These are phyloP conservation scores for Allygus modestus DNA, from an alignment of 2,888 invertebrate genomes.

Conservation along the genomic window DNA sequence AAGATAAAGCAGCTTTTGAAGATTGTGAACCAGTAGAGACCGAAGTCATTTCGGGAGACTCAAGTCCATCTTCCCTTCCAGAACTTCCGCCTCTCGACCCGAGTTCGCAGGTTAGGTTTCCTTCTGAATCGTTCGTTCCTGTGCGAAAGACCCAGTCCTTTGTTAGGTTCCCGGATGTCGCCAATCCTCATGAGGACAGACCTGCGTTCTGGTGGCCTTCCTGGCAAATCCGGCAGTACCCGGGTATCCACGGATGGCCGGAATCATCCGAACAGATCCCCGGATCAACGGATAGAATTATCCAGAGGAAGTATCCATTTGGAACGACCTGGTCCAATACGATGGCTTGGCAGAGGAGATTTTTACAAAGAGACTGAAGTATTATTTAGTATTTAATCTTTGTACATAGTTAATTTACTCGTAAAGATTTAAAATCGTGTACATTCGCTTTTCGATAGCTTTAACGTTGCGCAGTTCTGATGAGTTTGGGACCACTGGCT, in stretches of 20 bases:
- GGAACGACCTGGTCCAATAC: conserved; percentile 20
- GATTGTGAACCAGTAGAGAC: conserved; percentile 16
- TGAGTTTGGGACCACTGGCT: background rate
- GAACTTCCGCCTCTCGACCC: conserved; percentile 5
- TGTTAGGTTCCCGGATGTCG: conserved; percentile 55
- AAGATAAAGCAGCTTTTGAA: background rate
- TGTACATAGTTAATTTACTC: conserved; percentile 26
- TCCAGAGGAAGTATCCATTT: conserved; percentile 1
- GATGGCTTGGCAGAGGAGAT: conserved; percentile 51
- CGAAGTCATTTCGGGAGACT: background rate
- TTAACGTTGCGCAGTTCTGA: background rate
- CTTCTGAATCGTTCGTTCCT: conserved; percentile 50
- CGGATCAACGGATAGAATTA: background rate
- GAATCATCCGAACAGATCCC: conserved; percentile 4
- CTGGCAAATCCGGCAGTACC: conserved; percentile 27
- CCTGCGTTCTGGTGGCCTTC: conserved; percentile 46
- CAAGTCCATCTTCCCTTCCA: conserved; percentile 11
- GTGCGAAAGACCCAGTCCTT: conserved; percentile 46
- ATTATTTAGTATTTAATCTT: conserved; percentile 51
- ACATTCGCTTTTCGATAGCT: conserved; percentile 49
- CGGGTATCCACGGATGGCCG: conserved; percentile 33
- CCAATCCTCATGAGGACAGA: conserved; percentile 34
- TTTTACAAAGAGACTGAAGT: conserved; percentile 61
- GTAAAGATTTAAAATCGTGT: conserved; percentile 45
- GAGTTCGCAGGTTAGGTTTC: conserved; percentile 44